A percentile compares a stretch with the other conserved stretches of the same genome.
Conservation (phyloP, 2,797 vertebrate genomes). For the Lateolabrax maculatus region DNA sequence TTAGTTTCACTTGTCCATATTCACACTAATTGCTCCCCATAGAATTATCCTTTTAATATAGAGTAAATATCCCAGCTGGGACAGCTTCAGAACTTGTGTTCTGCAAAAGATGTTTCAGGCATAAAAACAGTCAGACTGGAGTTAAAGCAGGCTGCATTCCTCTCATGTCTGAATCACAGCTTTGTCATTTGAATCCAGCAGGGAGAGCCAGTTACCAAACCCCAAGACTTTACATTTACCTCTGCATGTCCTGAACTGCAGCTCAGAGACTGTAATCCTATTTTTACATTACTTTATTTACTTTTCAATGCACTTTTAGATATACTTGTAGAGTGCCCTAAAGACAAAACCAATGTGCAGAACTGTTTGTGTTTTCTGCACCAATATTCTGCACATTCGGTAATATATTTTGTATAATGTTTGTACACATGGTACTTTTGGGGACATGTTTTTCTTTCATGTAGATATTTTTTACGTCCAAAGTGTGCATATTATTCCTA, state of each 20-base stretch:
- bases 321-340: background rate
- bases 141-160: slow-evolving; percentile 7
- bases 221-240: background rate
- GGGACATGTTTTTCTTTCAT: background rate
- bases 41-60: background rate
- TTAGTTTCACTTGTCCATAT: background rate
- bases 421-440: background rate
- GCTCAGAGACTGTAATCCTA: background rate
- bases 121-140: background rate
- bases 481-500: background rate
- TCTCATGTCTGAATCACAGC: slow-evolving; percentile 23
- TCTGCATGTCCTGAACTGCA: background rate
- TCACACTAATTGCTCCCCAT: slow-evolving; percentile 10
- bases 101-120: background rate
- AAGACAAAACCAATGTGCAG: background rate
- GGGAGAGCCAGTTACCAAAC: slow-evolving; percentile 7
- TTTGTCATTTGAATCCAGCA: slow-evolving; percentile 31
- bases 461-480: background rate
- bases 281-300: background rate
- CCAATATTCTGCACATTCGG: background rate
- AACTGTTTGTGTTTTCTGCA: background rate
- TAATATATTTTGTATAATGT: background rate
- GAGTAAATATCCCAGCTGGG: slow-evolving; percentile 10
- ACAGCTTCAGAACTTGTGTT: background rate
- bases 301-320: background rate